phyloP scores from a whole-genome alignment of 2,888 invertebrate genomes.

The Leptinotarsa juncta region DNA sequence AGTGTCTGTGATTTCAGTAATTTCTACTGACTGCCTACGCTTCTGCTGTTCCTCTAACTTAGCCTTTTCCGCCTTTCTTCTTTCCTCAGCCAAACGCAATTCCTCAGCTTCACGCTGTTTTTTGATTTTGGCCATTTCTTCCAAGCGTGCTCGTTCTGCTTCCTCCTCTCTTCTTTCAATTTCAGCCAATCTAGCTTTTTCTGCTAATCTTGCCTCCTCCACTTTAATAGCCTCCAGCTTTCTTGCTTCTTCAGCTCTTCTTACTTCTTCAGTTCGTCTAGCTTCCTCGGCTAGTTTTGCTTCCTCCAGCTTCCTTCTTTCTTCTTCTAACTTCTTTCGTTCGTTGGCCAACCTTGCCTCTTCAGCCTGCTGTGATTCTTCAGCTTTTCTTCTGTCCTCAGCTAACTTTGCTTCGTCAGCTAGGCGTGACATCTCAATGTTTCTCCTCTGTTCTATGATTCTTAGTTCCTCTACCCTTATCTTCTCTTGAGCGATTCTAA shows the following conservation, averaged over 20 bases:
- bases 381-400: conserved; percentile 44
- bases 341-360: conserved; percentile 45
- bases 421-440: conserved; percentile 42
- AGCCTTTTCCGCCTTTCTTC: conserved; percentile 47
- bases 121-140: conserved; percentile 47
- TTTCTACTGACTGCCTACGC: conserved; percentile 42
- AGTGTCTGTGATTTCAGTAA: conserved; percentile 48
- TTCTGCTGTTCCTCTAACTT: conserved; percentile 40
- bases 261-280: conserved; percentile 37
- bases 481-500: conserved; percentile 34
- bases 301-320: conserved; percentile 45
- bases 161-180: conserved; percentile 53
- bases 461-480: conserved; percentile 41
- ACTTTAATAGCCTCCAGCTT: conserved; percentile 45
- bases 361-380: conserved; percentile 49
- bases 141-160: conserved; percentile 47
- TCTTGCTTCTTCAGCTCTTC: conserved; percentile 46
- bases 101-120: conserved; percentile 24
- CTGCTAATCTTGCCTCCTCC: conserved; percentile 45
- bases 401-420: conserved; percentile 51
- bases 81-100: conserved; percentile 47
- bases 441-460: conserved; percentile 44
- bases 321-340: conserved; percentile 36
- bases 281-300: conserved; percentile 45
- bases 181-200: conserved; percentile 47